These are phyloP conservation scores for Hyles vespertilio DNA, from an alignment of 1,140 invertebrate species.

Conservation along the genomic window DNA sequence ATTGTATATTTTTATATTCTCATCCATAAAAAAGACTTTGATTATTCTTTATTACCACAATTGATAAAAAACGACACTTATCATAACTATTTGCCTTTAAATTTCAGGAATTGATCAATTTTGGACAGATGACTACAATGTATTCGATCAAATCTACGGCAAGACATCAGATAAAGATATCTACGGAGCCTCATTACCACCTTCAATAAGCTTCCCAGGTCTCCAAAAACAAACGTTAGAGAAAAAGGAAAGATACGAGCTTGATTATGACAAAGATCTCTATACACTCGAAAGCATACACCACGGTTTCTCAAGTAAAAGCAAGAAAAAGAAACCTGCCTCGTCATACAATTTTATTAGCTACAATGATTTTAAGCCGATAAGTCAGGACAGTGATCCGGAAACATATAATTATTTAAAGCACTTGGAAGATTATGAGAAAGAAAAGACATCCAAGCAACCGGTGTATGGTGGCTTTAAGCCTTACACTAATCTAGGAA, in stretches of 20 bases:
- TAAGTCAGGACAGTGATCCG: slow-evolving; percentile 44
- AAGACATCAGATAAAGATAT: slow-evolving; percentile 62
- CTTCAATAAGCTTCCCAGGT: slow-evolving; percentile 28
- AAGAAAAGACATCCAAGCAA: slow-evolving; percentile 32
- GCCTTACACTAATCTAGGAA: slow-evolving; percentile 21
- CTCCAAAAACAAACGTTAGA: slow-evolving; percentile 36
- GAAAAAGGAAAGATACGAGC: slow-evolving; percentile 44
- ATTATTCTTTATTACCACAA: too few species aligned
- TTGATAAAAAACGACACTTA: too few species aligned
- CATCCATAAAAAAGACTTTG: too few species aligned
- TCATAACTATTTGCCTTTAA: background rate
- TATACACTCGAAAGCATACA: slow-evolving; percentile 33
- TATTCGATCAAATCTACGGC: slow-evolving; percentile 57
- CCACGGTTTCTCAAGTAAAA: slow-evolving; percentile 34
- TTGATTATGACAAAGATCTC: slow-evolving; percentile 24
- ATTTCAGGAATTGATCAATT: slow-evolving; percentile 53
- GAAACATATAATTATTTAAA: slow-evolving; percentile 56
- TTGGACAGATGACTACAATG: slow-evolving; percentile 60
- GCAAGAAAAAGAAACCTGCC: slow-evolving; percentile 34
- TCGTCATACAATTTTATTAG: slow-evolving; percentile 48
- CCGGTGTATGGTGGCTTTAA: slow-evolving; percentile 31
- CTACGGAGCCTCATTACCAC: slow-evolving; percentile 47
- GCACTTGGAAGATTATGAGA: slow-evolving; percentile 38
- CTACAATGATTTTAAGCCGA: slow-evolving; percentile 45
- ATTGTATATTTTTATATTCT: too few species aligned